phyloP scores from a whole-genome alignment of 2,113 vertebrate species.

The Pluvialis apricaria region DNA sequence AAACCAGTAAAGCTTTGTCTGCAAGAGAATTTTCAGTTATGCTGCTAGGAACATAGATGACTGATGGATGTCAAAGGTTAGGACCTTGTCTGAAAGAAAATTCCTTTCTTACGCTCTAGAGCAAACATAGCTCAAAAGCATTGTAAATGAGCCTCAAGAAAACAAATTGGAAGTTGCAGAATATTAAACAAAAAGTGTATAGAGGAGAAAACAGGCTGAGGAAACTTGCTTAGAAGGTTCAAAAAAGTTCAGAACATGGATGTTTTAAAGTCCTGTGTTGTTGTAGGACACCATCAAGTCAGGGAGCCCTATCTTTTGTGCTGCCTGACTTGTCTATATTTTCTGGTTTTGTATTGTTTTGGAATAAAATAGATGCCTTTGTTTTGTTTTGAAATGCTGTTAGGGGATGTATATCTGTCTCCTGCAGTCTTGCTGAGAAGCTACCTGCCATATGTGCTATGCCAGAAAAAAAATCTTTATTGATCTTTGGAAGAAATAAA shows the following conservation, averaged over 20 bases:
- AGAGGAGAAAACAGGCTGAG: background rate
- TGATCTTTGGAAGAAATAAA: background rate
- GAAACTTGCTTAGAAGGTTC: background rate
- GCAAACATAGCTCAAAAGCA: background rate
- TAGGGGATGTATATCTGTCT: background rate
- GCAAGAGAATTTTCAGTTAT: background rate
- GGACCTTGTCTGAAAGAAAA: background rate
- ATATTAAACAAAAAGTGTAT: background rate
- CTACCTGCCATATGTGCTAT: background rate
- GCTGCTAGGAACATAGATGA: accelerated
- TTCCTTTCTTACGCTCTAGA: background rate
- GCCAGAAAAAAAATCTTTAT: background rate
- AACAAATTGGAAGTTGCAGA: background rate
- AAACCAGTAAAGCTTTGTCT: background rate
- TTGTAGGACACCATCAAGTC: background rate
- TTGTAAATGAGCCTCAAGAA: background rate
- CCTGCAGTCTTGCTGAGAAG: background rate
- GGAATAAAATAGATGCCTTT: background rate
- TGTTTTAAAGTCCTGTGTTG: background rate
- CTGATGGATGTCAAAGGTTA: background rate
- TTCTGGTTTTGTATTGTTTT: background rate
- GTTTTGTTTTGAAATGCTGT: background rate
- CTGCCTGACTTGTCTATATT: background rate
- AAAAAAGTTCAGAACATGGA: background rate
- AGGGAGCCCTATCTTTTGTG: background rate